phyloP scores from a whole-genome alignment of 2,888 invertebrate species.

The Cremastinae sp. region DNA sequence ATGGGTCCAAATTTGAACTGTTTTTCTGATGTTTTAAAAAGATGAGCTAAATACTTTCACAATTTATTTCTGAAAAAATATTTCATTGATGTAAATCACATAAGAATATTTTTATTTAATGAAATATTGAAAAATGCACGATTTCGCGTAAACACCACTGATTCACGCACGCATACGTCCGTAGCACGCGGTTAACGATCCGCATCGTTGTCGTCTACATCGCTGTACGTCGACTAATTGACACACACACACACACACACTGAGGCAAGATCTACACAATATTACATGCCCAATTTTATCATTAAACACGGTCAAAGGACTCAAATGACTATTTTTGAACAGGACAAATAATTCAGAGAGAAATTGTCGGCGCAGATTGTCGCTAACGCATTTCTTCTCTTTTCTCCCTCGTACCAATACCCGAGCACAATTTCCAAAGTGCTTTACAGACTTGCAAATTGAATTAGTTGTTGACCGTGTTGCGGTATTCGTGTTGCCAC shows the following conservation, averaged over 20 bases:
- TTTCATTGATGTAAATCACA: too few species aligned
- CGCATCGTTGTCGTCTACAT: slow-evolving; percentile 2
- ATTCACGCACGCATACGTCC: neutral
- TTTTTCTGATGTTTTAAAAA: too few species aligned
- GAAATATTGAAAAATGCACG: slow-evolving; percentile 3
- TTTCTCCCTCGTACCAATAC: slow-evolving; percentile 20
- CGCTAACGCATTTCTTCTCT: neutral
- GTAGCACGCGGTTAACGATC: neutral
- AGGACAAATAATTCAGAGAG: too few species aligned
- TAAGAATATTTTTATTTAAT: slow-evolving; percentile 1
- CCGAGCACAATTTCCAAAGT: slow-evolving; percentile 46
- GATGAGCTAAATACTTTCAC: too few species aligned
- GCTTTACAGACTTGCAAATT: slow-evolving; percentile 44
- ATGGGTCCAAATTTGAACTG: too few species aligned
- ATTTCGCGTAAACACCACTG: slow-evolving; percentile 7
- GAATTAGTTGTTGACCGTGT: slow-evolving; percentile 47
- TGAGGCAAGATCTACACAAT: too few species aligned
- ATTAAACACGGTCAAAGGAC: too few species aligned
- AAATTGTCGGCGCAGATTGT: too few species aligned
- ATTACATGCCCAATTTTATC: too few species aligned
- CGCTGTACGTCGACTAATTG: slow-evolving; percentile 18
- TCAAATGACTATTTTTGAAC: too few species aligned
- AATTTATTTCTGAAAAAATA: too few species aligned
- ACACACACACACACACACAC: too few species aligned
- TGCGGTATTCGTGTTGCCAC: slow-evolving; percentile 40